Evolutionary conservation across 1,140 invertebrate species (phyloP).

Genomic region (Polyergus mexicanus): DNA sequence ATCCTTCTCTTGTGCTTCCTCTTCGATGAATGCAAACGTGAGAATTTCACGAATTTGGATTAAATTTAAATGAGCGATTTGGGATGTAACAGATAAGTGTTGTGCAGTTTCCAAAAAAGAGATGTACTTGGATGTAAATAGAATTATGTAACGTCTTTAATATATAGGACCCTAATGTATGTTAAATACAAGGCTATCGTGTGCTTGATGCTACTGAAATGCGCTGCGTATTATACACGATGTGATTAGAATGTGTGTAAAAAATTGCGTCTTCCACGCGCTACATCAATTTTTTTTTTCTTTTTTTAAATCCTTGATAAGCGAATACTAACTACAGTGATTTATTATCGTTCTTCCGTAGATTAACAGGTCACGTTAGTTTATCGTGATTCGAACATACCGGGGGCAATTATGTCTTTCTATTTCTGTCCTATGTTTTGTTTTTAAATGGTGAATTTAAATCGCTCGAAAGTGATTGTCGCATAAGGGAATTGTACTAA

Average conservation of each 20-base stretch:
- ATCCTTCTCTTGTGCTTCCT: background rate
- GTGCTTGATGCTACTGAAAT: conserved; percentile 1
- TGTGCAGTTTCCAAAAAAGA: conserved; percentile 23
- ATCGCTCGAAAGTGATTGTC: background rate
- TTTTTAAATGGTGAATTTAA: background rate
- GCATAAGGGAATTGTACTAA: background rate
- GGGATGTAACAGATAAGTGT: conserved; percentile 1
- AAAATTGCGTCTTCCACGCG: conserved; percentile 38
- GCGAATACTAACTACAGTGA: conserved; percentile 8
- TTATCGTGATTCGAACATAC: background rate
- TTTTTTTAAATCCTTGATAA: conserved; percentile 48
- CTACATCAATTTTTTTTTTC: no score
- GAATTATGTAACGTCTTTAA: conserved; percentile 48
- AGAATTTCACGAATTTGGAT: conserved; percentile 31
- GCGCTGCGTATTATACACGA: conserved; percentile 29
- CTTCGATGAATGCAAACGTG: background rate
- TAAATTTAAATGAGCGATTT: conserved; percentile 14
- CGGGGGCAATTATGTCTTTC: conserved; percentile 8
- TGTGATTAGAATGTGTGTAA: conserved; percentile 30
- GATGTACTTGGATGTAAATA: conserved; percentile 37
- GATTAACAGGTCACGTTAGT: conserved; percentile 1
- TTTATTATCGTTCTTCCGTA: conserved; percentile 33
- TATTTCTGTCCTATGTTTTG: conserved; percentile 5
- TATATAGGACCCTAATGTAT: conserved; percentile 7
- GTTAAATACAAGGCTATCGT: conserved; percentile 25